phyloP scores from a whole-genome alignment of 2,797 vertebrate species.

The Pogonophryne albipinna region DNA sequence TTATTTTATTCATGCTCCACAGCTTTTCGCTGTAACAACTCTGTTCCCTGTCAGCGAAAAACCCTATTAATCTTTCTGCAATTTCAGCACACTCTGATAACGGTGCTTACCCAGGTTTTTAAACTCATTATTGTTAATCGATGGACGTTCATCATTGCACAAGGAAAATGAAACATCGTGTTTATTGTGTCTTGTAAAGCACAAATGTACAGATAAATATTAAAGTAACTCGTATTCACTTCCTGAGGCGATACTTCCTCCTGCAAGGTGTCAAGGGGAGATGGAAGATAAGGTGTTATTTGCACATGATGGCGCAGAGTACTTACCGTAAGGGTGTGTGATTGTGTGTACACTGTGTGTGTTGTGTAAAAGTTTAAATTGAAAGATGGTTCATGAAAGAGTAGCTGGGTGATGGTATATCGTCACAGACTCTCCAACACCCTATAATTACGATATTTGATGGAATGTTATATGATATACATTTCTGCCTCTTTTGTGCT shows the following conservation, averaged over 20 bases:
- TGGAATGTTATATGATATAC: too few species aligned
- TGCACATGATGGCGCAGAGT: not conserved
- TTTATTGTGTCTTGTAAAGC: constrained; percentile 24
- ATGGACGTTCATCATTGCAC: constrained; percentile 52
- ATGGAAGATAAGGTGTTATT: not conserved
- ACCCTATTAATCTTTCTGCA: constrained; percentile 68
- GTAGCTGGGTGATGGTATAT: not conserved
- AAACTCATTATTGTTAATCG: constrained; percentile 65
- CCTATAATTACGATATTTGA: too few species aligned
- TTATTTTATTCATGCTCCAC: constrained; percentile 69
- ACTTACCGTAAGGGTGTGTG: not conserved
- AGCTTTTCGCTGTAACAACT: constrained; percentile 67
- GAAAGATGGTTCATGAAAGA: constrained; percentile 1
- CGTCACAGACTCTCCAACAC: not conserved
- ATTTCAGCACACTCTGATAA: constrained; percentile 65
- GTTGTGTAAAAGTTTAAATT: not conserved
- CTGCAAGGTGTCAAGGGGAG: constrained; percentile 1
- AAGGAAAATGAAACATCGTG: constrained; percentile 49
- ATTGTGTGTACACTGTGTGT: not conserved
- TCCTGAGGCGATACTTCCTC: constrained; percentile 12
- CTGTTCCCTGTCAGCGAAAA: constrained; percentile 74
- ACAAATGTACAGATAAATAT: not conserved
- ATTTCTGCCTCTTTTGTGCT: not conserved
- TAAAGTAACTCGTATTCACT: not conserved
- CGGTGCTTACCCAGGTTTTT: constrained; percentile 60